Evolutionary conservation across 2,797 vertebrate species (phyloP).

Genomic region (Hydrophis major): DNA sequence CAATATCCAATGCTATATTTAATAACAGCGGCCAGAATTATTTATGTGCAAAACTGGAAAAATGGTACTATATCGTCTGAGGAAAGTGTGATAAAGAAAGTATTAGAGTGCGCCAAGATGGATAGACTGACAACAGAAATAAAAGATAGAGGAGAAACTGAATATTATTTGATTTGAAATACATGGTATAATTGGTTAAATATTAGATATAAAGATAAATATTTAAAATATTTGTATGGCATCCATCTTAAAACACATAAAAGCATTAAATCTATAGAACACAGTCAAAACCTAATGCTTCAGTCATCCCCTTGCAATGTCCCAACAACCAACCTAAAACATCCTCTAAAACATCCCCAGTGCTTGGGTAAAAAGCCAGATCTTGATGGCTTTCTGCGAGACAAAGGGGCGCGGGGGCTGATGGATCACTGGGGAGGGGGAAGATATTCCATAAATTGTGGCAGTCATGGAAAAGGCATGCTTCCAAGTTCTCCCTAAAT

Average conservation of each 20-base stretch:
- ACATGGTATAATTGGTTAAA: too few species aligned
- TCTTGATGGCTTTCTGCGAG: neutral
- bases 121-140: too few species aligned
- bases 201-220: too few species aligned
- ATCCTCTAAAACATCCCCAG: neutral
- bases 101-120: too few species aligned
- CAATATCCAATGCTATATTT: too few species aligned
- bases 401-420: rapidly evolving
- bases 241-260: neutral
- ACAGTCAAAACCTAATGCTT: neutral
- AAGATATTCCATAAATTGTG: neutral
- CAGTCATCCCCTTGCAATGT: neutral
- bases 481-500: neutral
- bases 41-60: too few species aligned
- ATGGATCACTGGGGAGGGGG: neutral
- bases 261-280: neutral
- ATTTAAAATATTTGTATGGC: neutral
- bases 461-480: neutral
- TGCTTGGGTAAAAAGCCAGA: neutral
- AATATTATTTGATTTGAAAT: too few species aligned
- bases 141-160: too few species aligned
- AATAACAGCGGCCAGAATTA: too few species aligned
- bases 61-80: too few species aligned
- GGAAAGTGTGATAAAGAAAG: too few species aligned
- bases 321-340: neutral